These are phyloP conservation scores for Eidolon helvum DNA, from an alignment of 2,113 vertebrate genomes.

Conservation along the genomic window DNA sequence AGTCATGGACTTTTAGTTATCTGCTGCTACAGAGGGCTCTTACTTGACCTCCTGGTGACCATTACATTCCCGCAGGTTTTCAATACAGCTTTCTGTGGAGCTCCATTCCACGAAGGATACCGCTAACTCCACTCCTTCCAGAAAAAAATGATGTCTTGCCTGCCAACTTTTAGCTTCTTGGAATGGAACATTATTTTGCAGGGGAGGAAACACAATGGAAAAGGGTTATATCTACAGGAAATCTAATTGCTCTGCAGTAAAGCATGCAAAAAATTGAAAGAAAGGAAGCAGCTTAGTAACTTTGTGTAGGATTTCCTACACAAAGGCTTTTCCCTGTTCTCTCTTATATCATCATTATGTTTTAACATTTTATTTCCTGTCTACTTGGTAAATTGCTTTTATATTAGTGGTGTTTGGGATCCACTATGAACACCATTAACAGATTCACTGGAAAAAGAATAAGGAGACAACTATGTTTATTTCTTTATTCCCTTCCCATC, in stretches of 20 bases:
- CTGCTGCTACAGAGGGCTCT: neutral
- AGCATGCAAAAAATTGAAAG: neutral
- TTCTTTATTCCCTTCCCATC: neutral
- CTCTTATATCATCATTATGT: neutral
- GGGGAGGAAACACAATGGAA: neutral
- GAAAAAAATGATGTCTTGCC: neutral
- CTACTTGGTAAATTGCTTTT: neutral
- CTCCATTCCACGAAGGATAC: neutral
- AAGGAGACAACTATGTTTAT: neutral
- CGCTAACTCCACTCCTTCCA: neutral
- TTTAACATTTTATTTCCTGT: neutral
- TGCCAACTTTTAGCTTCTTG: neutral
- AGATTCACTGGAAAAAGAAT: neutral
- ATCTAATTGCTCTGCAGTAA: neutral
- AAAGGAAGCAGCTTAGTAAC: neutral
- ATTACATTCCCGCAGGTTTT: neutral
- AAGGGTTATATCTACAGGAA: constrained; percentile 16
- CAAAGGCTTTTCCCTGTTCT: neutral
- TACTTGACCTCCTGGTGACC: neutral
- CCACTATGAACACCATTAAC: neutral
- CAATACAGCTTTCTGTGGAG: neutral
- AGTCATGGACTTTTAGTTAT: neutral
- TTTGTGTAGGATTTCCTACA: constrained; percentile 1
- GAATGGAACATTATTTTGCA: neutral
- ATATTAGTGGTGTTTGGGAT: neutral